Base-by-base conservation (phyloP, 2,888 invertebrate species). In the Hemithea aestivaria region DNA sequence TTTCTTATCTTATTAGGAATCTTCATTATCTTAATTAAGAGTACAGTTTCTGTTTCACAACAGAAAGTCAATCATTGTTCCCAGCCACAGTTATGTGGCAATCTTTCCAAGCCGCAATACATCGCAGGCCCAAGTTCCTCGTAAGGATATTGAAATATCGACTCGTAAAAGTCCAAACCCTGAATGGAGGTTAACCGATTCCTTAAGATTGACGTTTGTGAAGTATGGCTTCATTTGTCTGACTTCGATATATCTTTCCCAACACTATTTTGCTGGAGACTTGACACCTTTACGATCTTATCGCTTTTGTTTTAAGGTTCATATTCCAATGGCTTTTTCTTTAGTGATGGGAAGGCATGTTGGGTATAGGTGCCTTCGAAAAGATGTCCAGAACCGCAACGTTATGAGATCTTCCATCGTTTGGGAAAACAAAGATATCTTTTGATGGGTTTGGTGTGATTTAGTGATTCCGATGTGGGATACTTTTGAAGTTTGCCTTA, bases 91-190 rank as follows among this genome's bases (percentile, higher is more conserved):
- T n/a, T 11, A 21, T 29, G 9, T 8, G 27, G 29, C 31, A 32
- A 22, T 28, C 20, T 31, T 21, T 32, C 32, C 32, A 16, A 29
- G 48, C 52, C 52, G 25, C 47, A 45, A 31, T 38, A 56, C 2
- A 35, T 25, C 10, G 25, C 28, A 7, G 20, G n/a, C 2, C 29
- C 33, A 42, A 26, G 29, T 37, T 54, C 72, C 85, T 87, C 83
- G 76, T 87, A 87, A 84, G 81, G 66, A 84, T 83, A 85, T 82
- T 87, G 84, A 87, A 84, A 83, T 85, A 87, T 85, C 64, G 73
- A 71, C 71, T 73, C 83, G 62, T 87, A 87, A 85, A 87, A 39
- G 78, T 77, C 79, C 60, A 62, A 70, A 30, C 62, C 66, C 57
- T 68, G 71, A 64, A 59, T 62, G 72, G 75, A 73, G 56, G 70